Evolutionary conservation across 2,888 invertebrate genomes (phyloP), one percentile per base, ranked within the genome.

Genomic region (Penaeus monodon): DNA sequence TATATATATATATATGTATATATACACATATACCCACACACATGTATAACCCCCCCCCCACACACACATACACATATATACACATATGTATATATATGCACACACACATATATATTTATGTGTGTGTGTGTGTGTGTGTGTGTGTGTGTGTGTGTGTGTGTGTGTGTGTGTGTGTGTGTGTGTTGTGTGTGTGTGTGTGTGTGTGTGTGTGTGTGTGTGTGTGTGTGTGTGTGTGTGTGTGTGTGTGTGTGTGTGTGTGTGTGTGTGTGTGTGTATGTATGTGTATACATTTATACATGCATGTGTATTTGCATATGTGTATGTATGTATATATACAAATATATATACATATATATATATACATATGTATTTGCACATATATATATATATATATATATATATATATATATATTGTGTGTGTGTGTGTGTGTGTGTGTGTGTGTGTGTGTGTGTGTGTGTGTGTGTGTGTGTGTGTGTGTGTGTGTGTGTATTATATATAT

Each of bases 191-290:
- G 6, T 44, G 7, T 44, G 7, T 44, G 7, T 44, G 7, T 44
- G 7, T 44, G 7, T 44, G 7, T 0, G 0, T 44, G 7, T 44
- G 7, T 8, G 7, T 44, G 7, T 44, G 7, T 44, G 0, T 44
- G 7, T 44, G 7, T 8, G 7, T 44, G 7, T 8, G 7, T 44
- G 7, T 8, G 7, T 33, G 3, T 33, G 3, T 33, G 3, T 33
- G 3, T 33, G 3, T 29, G 3, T 74, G 3, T 74, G 4, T 74
- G 3, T 78, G 85, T 85, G 68, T 88, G 66, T 29, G 44, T 68
- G 38, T 64, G 65, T 83, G 57, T 85, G n/a, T 79, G 63, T 80
- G 63, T 64, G 63, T 80, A 80, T 80, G 63, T 80, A 80, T 80
- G 63, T 49, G 63, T 80, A 80, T 80, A 80, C 4, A 64, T 80